Evolutionary conservation across 2,888 invertebrate genomes (phyloP).

Genomic region (Abscondita cerata): DNA sequence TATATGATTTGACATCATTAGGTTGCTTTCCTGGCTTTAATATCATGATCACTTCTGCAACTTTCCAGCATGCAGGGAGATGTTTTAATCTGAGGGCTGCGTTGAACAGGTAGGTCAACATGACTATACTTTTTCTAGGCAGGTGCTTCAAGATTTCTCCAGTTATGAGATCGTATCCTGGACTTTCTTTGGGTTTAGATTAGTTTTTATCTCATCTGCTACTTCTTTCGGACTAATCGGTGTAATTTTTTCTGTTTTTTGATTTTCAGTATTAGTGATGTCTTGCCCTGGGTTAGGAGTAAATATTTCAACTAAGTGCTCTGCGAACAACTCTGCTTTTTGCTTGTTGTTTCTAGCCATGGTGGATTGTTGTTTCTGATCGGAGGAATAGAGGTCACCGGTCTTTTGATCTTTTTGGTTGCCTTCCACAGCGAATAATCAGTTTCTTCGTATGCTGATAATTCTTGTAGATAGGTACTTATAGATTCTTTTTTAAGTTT

Average conservation of each 20-base stretch:
- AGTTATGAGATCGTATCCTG: slow-evolving; percentile 43
- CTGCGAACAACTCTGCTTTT: slow-evolving; percentile 29
- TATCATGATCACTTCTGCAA: slow-evolving; percentile 19
- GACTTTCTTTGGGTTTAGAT: slow-evolving; percentile 31
- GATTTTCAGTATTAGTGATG: slow-evolving; percentile 9
- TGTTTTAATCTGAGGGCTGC: slow-evolving; percentile 11
- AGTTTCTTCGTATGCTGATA: not conserved
- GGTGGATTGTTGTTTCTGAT: not conserved
- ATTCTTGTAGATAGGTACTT: too few species aligned
- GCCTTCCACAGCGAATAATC: not conserved
- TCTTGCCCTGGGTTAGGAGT: slow-evolving; percentile 16
- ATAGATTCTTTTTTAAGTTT: not conserved
- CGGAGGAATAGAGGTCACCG: not conserved
- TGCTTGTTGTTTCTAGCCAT: not conserved
- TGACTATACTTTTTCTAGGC: slow-evolving; percentile 21
- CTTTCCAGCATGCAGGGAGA: slow-evolving; percentile 8
- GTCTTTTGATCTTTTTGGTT: not conserved
- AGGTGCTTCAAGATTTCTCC: slow-evolving; percentile 37
- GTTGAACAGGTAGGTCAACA: slow-evolving; percentile 17
- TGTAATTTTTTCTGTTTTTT: slow-evolving; percentile 13
- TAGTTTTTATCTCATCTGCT: slow-evolving; percentile 33
- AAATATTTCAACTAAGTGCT: slow-evolving; percentile 33
- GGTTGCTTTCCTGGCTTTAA: slow-evolving; percentile 19
- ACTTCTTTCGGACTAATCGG: slow-evolving; percentile 24
- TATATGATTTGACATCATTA: slow-evolving; percentile 30